Evolutionary conservation across 2,888 invertebrate genomes (phyloP).

Genomic region (Rhamphomyia laevipes): DNA sequence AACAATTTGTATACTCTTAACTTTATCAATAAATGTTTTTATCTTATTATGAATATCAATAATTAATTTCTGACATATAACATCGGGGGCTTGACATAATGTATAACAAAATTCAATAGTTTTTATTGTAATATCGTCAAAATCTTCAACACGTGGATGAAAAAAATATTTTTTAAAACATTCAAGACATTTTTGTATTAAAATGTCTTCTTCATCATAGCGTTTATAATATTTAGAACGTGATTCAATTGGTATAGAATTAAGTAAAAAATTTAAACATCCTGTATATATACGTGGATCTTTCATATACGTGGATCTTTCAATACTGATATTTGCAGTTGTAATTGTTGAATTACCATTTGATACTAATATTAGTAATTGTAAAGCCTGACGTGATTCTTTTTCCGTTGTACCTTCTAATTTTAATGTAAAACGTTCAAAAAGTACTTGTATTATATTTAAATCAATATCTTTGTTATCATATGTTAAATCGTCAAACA

Average conservation of each 20-base stretch:
- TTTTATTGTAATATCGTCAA: constrained; percentile 41
- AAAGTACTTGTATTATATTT: constrained; percentile 55
- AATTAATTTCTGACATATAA: constrained; percentile 40
- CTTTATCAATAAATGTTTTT: constrained; percentile 24
- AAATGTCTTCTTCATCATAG: constrained; percentile 22
- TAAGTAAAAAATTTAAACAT: constrained; percentile 31
- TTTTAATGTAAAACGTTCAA: constrained; percentile 72
- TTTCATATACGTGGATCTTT: constrained; percentile 24
- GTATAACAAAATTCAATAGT: constrained; percentile 44
- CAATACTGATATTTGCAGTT: constrained; percentile 56
- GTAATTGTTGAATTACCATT: constrained; percentile 48
- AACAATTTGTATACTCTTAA: background rate
- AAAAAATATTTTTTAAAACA: constrained; percentile 40
- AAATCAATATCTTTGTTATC: constrained; percentile 44
- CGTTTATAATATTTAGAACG: constrained; percentile 33
- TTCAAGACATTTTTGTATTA: constrained; percentile 31
- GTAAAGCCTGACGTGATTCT: constrained; percentile 62
- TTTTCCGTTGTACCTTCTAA: constrained; percentile 53
- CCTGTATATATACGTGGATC: constrained; percentile 32
- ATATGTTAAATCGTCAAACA: constrained; percentile 43
- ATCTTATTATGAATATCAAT: constrained; percentile 40
- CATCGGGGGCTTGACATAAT: constrained; percentile 46
- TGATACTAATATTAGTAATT: constrained; percentile 68
- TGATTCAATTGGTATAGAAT: constrained; percentile 27
- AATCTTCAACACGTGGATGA: constrained; percentile 38